These are phyloP conservation scores for Pomacea canaliculata DNA, from an alignment of 2,888 invertebrate species.

Conservation along the genomic window DNA sequence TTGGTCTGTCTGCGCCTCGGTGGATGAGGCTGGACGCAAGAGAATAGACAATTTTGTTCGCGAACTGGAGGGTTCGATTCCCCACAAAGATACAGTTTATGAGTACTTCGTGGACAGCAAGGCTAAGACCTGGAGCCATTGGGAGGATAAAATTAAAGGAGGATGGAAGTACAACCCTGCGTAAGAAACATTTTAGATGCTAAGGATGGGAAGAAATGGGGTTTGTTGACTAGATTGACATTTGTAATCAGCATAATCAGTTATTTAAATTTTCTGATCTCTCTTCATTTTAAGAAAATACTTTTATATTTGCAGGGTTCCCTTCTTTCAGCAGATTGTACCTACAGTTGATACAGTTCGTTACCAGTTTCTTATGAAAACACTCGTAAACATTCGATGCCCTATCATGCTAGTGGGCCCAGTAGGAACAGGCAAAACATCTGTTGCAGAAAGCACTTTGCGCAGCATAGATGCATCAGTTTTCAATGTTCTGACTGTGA, in stretches of 20 bases:
- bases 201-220: no score
- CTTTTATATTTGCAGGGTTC: constrained; percentile 73
- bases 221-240: no score
- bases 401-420: constrained; percentile 86
- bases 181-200: constrained; percentile 68
- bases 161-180: constrained; percentile 80
- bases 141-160: constrained; percentile 83
- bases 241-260: no score
- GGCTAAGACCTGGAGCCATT: constrained; percentile 79
- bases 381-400: constrained; percentile 77
- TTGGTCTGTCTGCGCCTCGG: constrained; percentile 70
- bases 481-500: constrained; percentile 80
- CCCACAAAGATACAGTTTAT: constrained; percentile 87
- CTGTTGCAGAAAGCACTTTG: constrained; percentile 80
- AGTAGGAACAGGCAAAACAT: constrained; percentile 85
- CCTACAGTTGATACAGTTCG: constrained; percentile 91
- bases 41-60: constrained; percentile 70
- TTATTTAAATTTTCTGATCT: no score
- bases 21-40: constrained; percentile 70
- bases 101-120: constrained; percentile 88
- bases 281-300: neutral
- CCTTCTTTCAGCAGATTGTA: constrained; percentile 87
- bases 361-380: constrained; percentile 81
- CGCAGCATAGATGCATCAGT: constrained; percentile 74
- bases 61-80: constrained; percentile 76